Conservation (phyloP, 2,888 invertebrate species). For the Argyra leucocephala region DNA sequence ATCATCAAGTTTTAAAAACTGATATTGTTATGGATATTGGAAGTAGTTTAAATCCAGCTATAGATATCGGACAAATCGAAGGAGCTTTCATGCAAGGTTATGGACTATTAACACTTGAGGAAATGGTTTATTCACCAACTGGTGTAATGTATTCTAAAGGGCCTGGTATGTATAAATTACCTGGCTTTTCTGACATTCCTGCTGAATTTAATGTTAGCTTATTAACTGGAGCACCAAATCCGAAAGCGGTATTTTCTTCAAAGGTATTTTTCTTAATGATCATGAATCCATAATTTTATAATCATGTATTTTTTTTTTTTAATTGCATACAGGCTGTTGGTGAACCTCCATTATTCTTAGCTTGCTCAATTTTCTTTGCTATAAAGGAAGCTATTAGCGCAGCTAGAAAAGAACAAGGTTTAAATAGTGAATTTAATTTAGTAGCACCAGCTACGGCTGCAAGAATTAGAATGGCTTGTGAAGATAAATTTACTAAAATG, state of each 20-base stretch:
- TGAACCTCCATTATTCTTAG: slow-evolving; percentile 87
- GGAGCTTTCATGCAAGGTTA: slow-evolving; percentile 93
- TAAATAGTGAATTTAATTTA: slow-evolving; percentile 51
- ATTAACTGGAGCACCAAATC: slow-evolving; percentile 82
- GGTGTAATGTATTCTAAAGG: slow-evolving; percentile 77
- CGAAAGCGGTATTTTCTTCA: slow-evolving; percentile 86
- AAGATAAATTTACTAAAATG: slow-evolving; percentile 70
- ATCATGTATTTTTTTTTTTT: not conserved
- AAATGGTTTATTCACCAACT: slow-evolving; percentile 73
- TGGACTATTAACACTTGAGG: slow-evolving; percentile 84
- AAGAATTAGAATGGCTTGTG: slow-evolving; percentile 79
- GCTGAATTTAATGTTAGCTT: slow-evolving; percentile 84
- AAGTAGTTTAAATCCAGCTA: slow-evolving; percentile 88
- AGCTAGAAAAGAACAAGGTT: slow-evolving; percentile 62
- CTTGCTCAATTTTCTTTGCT: slow-evolving; percentile 80
- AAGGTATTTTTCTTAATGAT: slow-evolving; percentile 53
- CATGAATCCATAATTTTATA: slow-evolving; percentile 9
- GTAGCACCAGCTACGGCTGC: slow-evolving; percentile 84
- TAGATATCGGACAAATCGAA: slow-evolving; percentile 94
- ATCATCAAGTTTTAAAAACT: slow-evolving; percentile 76
- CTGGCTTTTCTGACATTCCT: slow-evolving; percentile 87
- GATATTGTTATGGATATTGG: slow-evolving; percentile 98
- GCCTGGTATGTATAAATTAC: slow-evolving; percentile 89
- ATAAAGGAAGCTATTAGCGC: slow-evolving; percentile 77
- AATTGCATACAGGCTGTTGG: slow-evolving; percentile 71